A percentile compares a stretch with the other conserved stretches of the same genome.
Conservation (phyloP, 1,140 invertebrate genomes). For the Drosophila sproati region DNA sequence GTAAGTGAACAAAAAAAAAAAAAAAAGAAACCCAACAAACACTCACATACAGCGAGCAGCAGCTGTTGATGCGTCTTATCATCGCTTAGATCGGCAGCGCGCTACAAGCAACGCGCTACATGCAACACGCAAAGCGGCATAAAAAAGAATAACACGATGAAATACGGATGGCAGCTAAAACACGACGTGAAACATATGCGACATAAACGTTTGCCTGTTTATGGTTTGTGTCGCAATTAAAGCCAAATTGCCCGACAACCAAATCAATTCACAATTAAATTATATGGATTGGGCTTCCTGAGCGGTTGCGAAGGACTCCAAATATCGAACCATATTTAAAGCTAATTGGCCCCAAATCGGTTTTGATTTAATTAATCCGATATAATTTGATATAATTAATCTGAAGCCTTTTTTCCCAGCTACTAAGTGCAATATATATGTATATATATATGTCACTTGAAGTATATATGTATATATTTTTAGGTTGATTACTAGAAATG, state of each 20-base stretch:
- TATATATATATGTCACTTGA: no score
- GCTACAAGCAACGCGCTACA: conserved; percentile 47
- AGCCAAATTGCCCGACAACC: conserved; percentile 7
- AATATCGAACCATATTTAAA: no score
- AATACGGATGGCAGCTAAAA: conserved; percentile 6
- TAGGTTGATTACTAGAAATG: conserved; percentile 3
- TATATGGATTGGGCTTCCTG: no score
- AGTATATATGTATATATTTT: no score
- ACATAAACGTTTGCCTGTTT: neutral
- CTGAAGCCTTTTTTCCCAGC: no score
- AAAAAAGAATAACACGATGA: conserved; percentile 8
- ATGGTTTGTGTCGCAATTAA: neutral
- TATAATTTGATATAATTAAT: no score
- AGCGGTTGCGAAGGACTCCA: no score
- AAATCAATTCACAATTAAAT: neutral
- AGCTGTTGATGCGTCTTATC: conserved; percentile 53
- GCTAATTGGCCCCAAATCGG: no score
- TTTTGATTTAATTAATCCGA: no score
- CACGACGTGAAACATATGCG: conserved; percentile 16
- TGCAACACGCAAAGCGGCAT: conserved; percentile 40
- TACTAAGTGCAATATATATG: no score
- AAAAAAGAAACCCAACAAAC: conserved; percentile 1
- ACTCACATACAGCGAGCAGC: conserved; percentile 21
- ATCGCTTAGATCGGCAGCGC: conserved; percentile 51
- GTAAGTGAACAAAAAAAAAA: conserved; percentile 44